Conservation (phyloP, 2,888 invertebrate species). For the Melanophora roralis region DNA sequence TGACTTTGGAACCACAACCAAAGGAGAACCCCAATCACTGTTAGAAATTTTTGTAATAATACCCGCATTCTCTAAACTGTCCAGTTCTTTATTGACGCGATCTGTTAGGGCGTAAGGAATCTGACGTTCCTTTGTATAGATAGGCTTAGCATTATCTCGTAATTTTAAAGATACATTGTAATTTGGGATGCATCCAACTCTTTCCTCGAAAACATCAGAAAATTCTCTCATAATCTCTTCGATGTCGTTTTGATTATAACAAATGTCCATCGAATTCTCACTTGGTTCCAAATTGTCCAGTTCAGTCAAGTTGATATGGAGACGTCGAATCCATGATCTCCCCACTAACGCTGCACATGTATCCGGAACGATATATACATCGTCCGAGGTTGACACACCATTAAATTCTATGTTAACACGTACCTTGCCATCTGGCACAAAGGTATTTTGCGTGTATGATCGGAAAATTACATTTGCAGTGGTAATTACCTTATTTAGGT, state of each 20-base stretch:
- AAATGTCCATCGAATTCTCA: neutral
- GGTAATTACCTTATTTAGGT: too few relatives aligned
- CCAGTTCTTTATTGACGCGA: slow-evolving; percentile 16
- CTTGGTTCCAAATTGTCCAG: neutral
- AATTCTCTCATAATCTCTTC: slow-evolving; percentile 2
- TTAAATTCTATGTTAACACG: slow-evolving; percentile 8
- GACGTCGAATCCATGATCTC: slow-evolving; percentile 10
- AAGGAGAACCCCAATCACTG: slow-evolving; percentile 27
- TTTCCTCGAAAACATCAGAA: slow-evolving; percentile 19
- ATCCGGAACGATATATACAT: neutral
- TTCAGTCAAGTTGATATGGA: slow-evolving; percentile 14
- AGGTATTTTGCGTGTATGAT: neutral
- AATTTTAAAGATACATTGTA: slow-evolving; percentile 16
- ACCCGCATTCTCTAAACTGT: neutral
- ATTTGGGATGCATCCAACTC: slow-evolving; percentile 28
- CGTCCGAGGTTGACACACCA: neutral
- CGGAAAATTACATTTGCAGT: too few relatives aligned
- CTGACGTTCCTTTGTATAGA: slow-evolving; percentile 36
- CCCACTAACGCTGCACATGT: neutral
- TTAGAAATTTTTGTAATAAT: slow-evolving; percentile 25
- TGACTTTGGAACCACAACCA: slow-evolving; percentile 23
- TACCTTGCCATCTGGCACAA: slow-evolving; percentile 32
- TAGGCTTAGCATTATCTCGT: slow-evolving; percentile 10
- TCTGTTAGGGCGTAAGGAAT: slow-evolving; percentile 34
- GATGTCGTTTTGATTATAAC: neutral